A percentile compares a stretch with the other conserved stretches of the same genome.
Evolutionary conservation across 1,140 invertebrate species (phyloP).

Genomic region (Magallana angulata): DNA sequence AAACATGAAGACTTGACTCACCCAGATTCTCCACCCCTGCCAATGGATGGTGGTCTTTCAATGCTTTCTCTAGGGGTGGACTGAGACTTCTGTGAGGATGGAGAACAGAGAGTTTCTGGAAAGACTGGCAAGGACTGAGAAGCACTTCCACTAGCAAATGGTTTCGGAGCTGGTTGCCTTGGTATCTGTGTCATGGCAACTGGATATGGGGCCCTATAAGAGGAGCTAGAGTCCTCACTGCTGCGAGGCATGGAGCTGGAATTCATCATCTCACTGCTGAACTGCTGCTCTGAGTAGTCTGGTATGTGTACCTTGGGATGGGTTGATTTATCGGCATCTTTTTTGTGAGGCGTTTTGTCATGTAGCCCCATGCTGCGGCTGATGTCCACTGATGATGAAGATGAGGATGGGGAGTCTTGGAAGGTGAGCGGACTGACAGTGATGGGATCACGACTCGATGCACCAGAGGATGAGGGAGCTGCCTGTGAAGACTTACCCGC

Average conservation of each 20-base stretch:
- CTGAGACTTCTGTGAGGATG: constrained; percentile 19
- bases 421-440: constrained; percentile 45
- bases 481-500: not conserved
- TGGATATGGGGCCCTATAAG: constrained; percentile 42
- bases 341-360: constrained; percentile 4
- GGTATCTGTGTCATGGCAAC: constrained; percentile 39
- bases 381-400: constrained; percentile 42
- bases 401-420: constrained; percentile 39
- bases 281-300: constrained; percentile 30
- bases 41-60: not conserved
- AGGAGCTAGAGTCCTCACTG: constrained; percentile 11
- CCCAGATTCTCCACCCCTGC: not conserved
- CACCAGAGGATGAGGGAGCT: not conserved
- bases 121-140: constrained; percentile 41
- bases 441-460: constrained; percentile 34
- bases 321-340: not conserved
- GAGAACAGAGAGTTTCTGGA: constrained; percentile 17
- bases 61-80: not conserved
- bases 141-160: constrained; percentile 48
- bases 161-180: constrained; percentile 21
- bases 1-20: not conserved
- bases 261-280: constrained; percentile 14
- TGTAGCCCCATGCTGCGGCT: not conserved
- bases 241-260: not conserved
- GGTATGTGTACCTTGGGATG: constrained; percentile 4